Percentiles rank a stretch among this genome's conserved stretches.
phyloP scores from a whole-genome alignment of 2,888 invertebrate species.

The Spodoptera picta region DNA sequence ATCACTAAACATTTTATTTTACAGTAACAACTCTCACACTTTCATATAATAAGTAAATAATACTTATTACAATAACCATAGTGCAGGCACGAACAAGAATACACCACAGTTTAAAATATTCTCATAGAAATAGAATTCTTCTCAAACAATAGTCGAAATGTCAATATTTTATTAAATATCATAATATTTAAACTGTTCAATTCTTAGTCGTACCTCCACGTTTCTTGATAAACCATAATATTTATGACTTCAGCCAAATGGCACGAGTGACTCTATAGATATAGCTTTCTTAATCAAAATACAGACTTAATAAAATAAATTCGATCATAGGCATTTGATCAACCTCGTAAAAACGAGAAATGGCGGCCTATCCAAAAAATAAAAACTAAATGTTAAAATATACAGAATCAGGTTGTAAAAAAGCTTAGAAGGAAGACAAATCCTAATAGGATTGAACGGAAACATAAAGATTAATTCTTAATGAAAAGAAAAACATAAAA shows the following conservation, averaged over 20 bases:
- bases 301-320: constrained; percentile 62
- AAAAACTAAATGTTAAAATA: constrained; percentile 34
- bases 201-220: background rate
- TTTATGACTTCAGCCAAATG: constrained; percentile 77
- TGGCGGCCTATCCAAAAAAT: constrained; percentile 39
- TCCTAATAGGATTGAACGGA: constrained; percentile 26
- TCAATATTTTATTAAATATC: too few relatives aligned
- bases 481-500: constrained; percentile 17
- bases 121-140: too few relatives aligned
- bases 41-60: constrained; percentile 81
- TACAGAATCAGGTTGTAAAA: constrained; percentile 38
- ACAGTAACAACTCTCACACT: constrained; percentile 77
- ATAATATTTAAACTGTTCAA: too few relatives aligned
- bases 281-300: constrained; percentile 46
- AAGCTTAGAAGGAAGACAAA: constrained; percentile 33
- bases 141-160: too few relatives aligned
- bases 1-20: constrained; percentile 81
- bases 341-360: constrained; percentile 29
- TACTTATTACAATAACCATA: constrained; percentile 75
- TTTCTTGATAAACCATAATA: constrained; percentile 50
- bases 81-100: constrained; percentile 8
- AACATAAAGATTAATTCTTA: constrained; percentile 38
- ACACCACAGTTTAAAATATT: too few relatives aligned
- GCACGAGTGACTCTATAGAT: constrained; percentile 66
- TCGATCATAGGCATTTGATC: constrained; percentile 66